These are phyloP conservation scores for Teleogryllus oceanicus DNA, from an alignment of 2,888 invertebrate genomes.

Conservation along the genomic window DNA sequence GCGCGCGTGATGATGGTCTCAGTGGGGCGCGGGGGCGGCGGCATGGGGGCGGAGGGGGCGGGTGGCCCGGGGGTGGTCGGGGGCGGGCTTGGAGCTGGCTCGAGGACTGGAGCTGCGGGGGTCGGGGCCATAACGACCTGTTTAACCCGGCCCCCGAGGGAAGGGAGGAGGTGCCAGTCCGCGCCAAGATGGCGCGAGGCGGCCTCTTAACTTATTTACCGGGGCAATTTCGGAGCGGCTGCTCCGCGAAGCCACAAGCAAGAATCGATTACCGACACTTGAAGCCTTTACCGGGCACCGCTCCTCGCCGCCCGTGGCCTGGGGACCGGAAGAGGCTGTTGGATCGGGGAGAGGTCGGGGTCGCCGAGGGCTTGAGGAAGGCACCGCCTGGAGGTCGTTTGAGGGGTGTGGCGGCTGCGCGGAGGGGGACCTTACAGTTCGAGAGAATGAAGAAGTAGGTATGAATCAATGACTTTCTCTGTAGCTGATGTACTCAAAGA, in stretches of 20 bases:
- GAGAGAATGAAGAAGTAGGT: too few relatives aligned
- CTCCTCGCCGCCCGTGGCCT: too few relatives aligned
- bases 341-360: neutral
- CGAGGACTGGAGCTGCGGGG: neutral
- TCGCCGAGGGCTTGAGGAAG: neutral
- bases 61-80: neutral
- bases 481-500: too few relatives aligned
- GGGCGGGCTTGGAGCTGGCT: neutral
- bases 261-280: slow-evolving; percentile 10
- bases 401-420: too few relatives aligned
- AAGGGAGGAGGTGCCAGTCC: neutral
- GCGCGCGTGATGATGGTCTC: neutral
- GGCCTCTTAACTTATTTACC: slow-evolving; percentile 3
- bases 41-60: neutral
- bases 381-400: too few relatives aligned
- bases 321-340: neutral
- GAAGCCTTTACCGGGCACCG: neutral
- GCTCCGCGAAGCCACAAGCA: neutral
- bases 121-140: slow-evolving; percentile 11
- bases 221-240: slow-evolving; percentile 18
- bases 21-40: neutral
- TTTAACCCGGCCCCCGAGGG: slow-evolving; percentile 3
- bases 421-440: too few relatives aligned
- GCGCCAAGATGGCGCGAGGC: slow-evolving; percentile 1
- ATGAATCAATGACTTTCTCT: too few relatives aligned